phyloP scores from a whole-genome alignment of 2,888 invertebrate species.

The Perithous albicinctus region DNA sequence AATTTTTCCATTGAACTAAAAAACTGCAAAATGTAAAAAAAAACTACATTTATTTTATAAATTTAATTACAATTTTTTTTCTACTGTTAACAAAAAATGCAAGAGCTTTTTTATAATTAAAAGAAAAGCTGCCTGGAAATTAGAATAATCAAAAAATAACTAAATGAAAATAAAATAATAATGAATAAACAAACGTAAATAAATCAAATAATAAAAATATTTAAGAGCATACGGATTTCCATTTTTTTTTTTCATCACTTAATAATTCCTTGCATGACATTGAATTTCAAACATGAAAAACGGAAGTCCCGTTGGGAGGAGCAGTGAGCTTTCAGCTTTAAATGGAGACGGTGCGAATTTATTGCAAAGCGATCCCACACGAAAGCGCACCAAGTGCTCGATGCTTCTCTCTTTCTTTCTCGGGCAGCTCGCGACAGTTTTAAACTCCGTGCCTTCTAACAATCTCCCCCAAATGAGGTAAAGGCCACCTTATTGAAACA shows the following conservation, averaged over 20 bases:
- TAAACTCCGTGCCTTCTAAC: conserved; percentile 82
- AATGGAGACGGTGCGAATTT: conserved; percentile 77
- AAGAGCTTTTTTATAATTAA: too few species aligned
- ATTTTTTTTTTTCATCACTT: neutral
- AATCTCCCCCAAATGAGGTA: conserved; percentile 85
- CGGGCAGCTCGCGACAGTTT: conserved; percentile 79
- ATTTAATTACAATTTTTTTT: too few species aligned
- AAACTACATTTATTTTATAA: too few species aligned
- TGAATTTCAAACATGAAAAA: conserved; percentile 42
- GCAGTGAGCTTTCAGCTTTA: conserved; percentile 40
- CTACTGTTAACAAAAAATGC: too few species aligned
- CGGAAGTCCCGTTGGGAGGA: conserved; percentile 6
- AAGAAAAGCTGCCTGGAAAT: too few species aligned
- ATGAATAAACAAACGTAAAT: too few species aligned
- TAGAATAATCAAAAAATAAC: too few species aligned
- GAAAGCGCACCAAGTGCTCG: conserved; percentile 68
- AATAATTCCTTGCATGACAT: neutral
- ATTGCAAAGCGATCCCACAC: conserved; percentile 81
- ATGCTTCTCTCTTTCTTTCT: conserved; percentile 39
- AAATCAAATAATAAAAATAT: too few species aligned
- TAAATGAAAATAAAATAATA: too few species aligned
- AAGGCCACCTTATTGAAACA: conserved; percentile 85
- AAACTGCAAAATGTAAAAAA: too few species aligned
- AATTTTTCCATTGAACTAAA: too few species aligned
- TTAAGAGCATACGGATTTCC: neutral